phyloP scores from a whole-genome alignment of 2,113 vertebrate species.

The Ranitomeya variabilis region DNA sequence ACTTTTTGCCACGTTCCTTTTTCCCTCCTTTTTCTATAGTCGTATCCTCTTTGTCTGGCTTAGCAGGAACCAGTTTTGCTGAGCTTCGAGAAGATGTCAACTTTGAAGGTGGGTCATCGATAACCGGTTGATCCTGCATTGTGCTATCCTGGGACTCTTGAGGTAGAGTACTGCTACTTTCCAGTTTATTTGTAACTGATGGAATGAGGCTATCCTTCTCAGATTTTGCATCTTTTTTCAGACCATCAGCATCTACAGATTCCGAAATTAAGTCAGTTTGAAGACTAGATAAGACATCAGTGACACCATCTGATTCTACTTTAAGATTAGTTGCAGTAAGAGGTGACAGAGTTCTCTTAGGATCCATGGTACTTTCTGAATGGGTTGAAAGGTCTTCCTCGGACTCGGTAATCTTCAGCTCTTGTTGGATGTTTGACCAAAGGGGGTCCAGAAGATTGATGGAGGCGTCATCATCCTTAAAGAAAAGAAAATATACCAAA shows the following conservation, averaged over 20 bases:
- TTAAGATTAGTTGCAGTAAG: constrained; percentile 24
- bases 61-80: constrained; percentile 10
- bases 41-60: constrained; percentile 46
- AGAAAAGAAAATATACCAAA: background rate
- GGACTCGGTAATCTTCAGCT: constrained; percentile 86
- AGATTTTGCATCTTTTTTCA: background rate
- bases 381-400: constrained; percentile 75
- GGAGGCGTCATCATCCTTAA: constrained; percentile 28
- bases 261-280: background rate
- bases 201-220: constrained; percentile 33
- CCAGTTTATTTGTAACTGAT: constrained; percentile 52
- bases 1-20: constrained; percentile 56
- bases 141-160: constrained; percentile 59
- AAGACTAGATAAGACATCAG: background rate
- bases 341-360: background rate
- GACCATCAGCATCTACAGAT: background rate
- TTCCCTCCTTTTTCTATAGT: constrained; percentile 21
- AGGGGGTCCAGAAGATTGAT: constrained; percentile 64
- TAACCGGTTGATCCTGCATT: constrained; percentile 48
- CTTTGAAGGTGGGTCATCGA: constrained; percentile 54
- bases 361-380: constrained; percentile 52
- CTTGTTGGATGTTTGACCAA: constrained; percentile 81
- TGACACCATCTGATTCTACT: constrained; percentile 37
- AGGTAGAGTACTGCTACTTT: constrained; percentile 57
- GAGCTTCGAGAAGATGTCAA: constrained; percentile 43